Evolutionary conservation across 1,140 invertebrate species (phyloP).

Genomic region (Brachionus manjavacas): DNA sequence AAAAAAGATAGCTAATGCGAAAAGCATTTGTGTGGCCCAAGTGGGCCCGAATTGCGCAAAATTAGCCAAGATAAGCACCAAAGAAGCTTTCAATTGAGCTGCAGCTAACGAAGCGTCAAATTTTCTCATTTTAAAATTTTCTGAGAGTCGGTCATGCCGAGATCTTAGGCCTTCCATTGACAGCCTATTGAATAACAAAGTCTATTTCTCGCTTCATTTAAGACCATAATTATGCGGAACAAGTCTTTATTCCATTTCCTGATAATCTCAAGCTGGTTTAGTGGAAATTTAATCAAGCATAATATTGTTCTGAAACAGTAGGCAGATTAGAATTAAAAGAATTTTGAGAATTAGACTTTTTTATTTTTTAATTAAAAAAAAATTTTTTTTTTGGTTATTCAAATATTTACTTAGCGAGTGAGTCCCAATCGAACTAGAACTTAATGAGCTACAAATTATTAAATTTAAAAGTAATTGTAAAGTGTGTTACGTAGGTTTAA

Average conservation of each 20-base stretch:
- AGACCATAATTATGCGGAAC: background rate
- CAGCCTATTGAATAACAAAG: background rate
- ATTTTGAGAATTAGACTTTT: background rate
- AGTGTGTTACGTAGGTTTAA: background rate
- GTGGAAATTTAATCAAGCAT: conserved; percentile 11
- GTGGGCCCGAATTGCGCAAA: background rate
- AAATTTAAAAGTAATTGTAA: background rate
- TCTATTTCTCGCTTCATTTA: background rate
- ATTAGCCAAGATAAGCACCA: background rate
- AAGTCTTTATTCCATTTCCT: conserved; percentile 6
- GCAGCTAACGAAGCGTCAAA: too few species aligned
- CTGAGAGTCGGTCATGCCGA: background rate
- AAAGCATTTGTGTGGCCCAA: background rate
- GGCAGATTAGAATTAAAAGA: background rate
- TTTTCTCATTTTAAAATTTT: too few species aligned
- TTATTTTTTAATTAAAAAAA: background rate
- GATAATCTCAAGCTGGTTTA: conserved; percentile 15
- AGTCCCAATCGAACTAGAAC: background rate
- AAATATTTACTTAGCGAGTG: conserved; percentile 9
- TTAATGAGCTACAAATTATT: background rate
- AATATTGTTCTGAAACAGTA: background rate
- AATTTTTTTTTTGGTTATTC: background rate
- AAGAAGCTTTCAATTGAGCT: background rate
- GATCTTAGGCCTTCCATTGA: background rate
- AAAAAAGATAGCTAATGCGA: background rate